Base-by-base conservation (phyloP, 2,113 vertebrate genomes). In the Pontoporia blainvillei region DNA sequence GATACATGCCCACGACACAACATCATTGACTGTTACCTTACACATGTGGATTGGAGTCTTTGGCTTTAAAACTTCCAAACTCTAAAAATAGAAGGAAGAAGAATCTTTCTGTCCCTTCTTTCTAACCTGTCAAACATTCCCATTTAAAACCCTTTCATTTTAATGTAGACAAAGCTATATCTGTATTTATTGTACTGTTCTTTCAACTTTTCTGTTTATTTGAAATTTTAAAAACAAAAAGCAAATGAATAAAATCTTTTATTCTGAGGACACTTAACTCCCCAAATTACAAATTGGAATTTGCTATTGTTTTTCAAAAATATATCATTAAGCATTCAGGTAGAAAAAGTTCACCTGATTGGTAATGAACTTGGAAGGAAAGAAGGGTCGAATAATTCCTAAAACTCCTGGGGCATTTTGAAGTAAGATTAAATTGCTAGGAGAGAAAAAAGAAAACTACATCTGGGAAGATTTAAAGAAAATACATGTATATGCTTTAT, bases 151-250 rank as follows among this genome's bases (percentile, higher is more conserved):
- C 1, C 6, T 62, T 72, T 27, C 36, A n/a, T 46, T 90, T 86
- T 54, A 39, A 39, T 71, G 29, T 29, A 94, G 27, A 46, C 59
- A 59, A 95, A 75, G 36, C 31, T 46, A 61, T 13, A 62, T 7
- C 31, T 39, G 6, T 72, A 52, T 95, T 72, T 93, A n/a, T 73
- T 61, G n/a, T 61, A 15, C 13, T 69, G 0, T 59, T 88, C 23
- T 88, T 89, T 94, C 59, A 57, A 66, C 46, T 76, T 84, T 93
- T 87, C 13, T 76, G 15, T 91, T 96, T n/a, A 41, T 61, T 86
- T 93, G 54, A 88, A 67, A 86, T 71, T 49, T 92, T 69, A 39
- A 95, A 92, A 86, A 52, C 29, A 67, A 87, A 94, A 94, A 27
- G n/a, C 18, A 85, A 93, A 39, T 52, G 7, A 93, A 62, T 49